phyloP scores from a whole-genome alignment of 2,797 vertebrate species.

The Cichlasoma orientale region DNA sequence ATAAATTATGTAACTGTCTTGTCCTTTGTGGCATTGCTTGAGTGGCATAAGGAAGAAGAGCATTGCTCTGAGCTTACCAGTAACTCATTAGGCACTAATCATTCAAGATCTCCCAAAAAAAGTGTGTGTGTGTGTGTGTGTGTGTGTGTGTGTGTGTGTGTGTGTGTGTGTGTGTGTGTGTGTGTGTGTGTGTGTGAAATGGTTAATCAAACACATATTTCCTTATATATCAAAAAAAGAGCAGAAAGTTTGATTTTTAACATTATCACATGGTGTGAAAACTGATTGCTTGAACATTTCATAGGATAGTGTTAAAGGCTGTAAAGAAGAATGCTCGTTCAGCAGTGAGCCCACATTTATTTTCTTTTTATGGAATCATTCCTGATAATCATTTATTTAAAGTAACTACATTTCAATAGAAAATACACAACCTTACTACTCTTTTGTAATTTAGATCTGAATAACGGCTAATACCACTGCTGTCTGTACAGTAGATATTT shows the following conservation, averaged over 20 bases:
- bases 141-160: too few relatives aligned
- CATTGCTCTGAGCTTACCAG: too few relatives aligned
- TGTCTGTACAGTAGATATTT: neutral
- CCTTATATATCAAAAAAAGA: too few relatives aligned
- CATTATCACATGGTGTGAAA: too few relatives aligned
- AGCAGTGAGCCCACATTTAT: neutral
- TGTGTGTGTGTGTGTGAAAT: too few relatives aligned
- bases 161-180: too few relatives aligned
- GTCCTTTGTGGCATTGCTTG: neutral
- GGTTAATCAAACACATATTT: too few relatives aligned
- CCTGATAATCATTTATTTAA: neutral
- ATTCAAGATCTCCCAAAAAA: neutral
- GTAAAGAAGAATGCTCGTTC: neutral
- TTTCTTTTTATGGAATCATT: rapidly evolving
- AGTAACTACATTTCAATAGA: neutral
- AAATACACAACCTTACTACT: neutral
- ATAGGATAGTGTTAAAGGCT: too few relatives aligned
- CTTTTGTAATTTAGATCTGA: neutral
- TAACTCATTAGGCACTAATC: neutral
- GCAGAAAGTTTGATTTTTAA: too few relatives aligned
- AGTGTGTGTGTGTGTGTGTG: too few relatives aligned
- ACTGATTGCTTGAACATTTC: neutral
- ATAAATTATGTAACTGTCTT: neutral
- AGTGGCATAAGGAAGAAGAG: neutral
- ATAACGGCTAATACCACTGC: neutral